Conservation (phyloP, 2,113 vertebrate genomes). For the Perognathus longimembris region DNA sequence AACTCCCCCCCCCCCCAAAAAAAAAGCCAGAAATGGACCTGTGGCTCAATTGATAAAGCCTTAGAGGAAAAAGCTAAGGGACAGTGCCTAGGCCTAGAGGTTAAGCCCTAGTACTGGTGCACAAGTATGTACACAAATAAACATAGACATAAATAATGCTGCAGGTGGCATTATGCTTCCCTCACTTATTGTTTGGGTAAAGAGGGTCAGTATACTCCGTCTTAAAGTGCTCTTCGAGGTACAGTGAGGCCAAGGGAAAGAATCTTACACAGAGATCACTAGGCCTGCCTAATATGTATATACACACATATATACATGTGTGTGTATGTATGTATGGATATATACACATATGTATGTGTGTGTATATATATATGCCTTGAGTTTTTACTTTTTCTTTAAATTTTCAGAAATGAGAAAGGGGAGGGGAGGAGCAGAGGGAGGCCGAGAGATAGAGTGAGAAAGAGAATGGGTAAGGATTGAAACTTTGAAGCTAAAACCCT, state of each 20-base stretch:
- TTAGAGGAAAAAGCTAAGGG: no score
- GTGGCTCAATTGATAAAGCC: no score
- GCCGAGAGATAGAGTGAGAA: no score
- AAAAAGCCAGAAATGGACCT: no score
- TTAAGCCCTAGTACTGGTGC: no score
- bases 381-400: slow-evolving; percentile 51
- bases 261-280: not conserved
- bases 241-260: not conserved
- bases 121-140: no score
- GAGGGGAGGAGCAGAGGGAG: no score
- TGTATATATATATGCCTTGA: not conserved
- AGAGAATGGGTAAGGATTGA: no score
- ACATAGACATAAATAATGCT: not conserved
- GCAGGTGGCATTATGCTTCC: not conserved
- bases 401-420: not conserved
- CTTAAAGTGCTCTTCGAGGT: not conserved
- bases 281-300: not conserved
- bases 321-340: not conserved
- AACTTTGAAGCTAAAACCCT: not conserved
- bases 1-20: no score
- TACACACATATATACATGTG: no score
- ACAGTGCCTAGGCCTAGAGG: no score
- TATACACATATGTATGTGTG: no score
- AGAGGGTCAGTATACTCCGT: not conserved
- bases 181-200: not conserved